Conservation (phyloP, 2,888 invertebrate species). For the Portevinia maculata region DNA sequence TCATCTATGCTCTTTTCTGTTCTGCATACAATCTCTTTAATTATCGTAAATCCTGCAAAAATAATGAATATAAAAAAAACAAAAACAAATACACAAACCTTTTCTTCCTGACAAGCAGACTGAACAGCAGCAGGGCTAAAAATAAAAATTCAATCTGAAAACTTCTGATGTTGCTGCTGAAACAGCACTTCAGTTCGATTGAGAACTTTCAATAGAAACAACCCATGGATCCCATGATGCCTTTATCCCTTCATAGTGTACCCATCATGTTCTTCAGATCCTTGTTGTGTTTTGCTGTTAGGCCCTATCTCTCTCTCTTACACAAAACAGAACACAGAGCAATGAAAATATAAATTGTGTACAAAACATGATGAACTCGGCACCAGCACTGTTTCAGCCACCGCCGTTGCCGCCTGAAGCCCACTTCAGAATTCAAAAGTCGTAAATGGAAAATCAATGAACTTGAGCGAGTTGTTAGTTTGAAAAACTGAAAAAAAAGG, state of each 20-base stretch:
- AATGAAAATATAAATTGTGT: constrained; percentile 65
- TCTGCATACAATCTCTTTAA: constrained; percentile 18
- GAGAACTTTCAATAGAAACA: constrained; percentile 67
- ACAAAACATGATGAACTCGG: constrained; percentile 67
- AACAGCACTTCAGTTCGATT: constrained; percentile 73
- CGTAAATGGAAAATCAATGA: constrained; percentile 74
- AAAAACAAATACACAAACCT: constrained; percentile 36
- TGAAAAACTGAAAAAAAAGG: constrained; percentile 26
- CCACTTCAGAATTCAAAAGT: constrained; percentile 71
- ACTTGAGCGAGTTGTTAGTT: constrained; percentile 74
- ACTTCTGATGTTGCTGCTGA: constrained; percentile 65
- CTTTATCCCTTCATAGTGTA: constrained; percentile 42
- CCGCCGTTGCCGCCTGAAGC: constrained; percentile 67
- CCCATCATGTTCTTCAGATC: constrained; percentile 33
- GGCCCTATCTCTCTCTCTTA: constrained; percentile 6
- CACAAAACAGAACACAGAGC: constrained; percentile 15
- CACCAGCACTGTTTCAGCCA: constrained; percentile 8
- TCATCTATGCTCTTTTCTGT: no score
- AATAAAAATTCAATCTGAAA: constrained; percentile 26
- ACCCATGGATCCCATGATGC: constrained; percentile 62
- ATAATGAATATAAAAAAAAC: constrained; percentile 5
- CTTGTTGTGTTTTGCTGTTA: constrained; percentile 39
- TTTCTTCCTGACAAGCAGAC: constrained; percentile 66
- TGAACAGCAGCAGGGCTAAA: constrained; percentile 40
- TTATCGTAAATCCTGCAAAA: constrained; percentile 44